Evolutionary conservation across 2,888 invertebrate species (phyloP).

Genomic region (Noctua janthina): DNA sequence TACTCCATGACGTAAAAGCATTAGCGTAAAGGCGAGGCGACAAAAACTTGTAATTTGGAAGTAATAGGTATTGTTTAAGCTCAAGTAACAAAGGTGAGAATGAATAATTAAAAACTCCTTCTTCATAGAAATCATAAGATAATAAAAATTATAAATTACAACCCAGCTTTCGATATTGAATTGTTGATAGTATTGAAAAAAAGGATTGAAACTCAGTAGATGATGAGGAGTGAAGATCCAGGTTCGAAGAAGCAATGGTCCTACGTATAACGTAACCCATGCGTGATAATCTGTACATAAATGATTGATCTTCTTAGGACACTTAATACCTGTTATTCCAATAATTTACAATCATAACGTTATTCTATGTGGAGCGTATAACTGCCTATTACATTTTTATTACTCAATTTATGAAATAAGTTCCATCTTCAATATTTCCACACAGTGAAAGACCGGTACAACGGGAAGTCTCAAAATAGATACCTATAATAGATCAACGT

Average conservation of each 20-base stretch:
- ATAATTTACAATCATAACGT: constrained; percentile 27
- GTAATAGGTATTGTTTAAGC: not conserved
- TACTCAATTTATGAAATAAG: constrained; percentile 32
- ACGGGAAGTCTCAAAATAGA: constrained; percentile 56
- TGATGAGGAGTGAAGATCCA: not conserved
- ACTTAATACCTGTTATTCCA: constrained; percentile 4
- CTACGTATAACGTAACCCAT: not conserved
- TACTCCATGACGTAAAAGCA: not conserved
- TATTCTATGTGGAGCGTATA: constrained; percentile 9
- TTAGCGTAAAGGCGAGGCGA: not conserved
- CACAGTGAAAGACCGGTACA: constrained; percentile 37
- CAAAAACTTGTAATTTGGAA: not conserved
- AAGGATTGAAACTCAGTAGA: not conserved
- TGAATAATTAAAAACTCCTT: not conserved
- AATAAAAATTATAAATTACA: not conserved
- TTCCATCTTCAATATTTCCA: constrained; percentile 52
- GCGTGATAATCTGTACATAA: not conserved
- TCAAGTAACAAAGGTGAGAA: not conserved
- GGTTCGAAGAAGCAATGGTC: not conserved
- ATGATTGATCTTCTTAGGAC: constrained; percentile 10
- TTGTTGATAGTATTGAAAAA: not conserved
- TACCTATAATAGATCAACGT: constrained; percentile 54
- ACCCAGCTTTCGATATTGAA: not conserved
- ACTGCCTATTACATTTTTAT: constrained; percentile 34
- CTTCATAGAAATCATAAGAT: not conserved